Evolutionary conservation across 2,113 vertebrate species (phyloP).

Genomic region (Struthidea cinerea): DNA sequence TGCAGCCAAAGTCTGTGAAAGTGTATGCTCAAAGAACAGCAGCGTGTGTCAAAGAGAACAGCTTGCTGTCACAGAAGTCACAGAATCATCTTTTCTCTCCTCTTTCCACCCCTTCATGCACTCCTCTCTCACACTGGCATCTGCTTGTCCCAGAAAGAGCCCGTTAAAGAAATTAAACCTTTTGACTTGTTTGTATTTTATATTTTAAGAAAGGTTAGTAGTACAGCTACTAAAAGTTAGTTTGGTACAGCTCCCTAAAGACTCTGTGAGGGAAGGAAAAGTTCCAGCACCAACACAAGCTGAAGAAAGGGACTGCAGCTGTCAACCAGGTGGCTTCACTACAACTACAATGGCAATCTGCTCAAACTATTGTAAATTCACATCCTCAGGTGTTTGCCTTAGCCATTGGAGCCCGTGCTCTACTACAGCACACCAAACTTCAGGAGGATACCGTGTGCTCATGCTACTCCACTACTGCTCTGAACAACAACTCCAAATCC

Average conservation of each 20-base stretch:
- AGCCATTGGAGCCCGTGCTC: not conserved
- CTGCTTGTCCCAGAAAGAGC: not conserved
- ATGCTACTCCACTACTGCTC: not conserved
- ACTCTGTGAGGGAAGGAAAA: not conserved
- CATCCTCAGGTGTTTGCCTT: not conserved
- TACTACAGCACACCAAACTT: not conserved
- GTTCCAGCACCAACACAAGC: not conserved
- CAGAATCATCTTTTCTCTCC: not conserved
- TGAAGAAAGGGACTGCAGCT: not conserved
- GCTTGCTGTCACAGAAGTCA: not conserved
- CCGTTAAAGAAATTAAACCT: not conserved
- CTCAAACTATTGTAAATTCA: not conserved
- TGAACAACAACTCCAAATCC: not conserved
- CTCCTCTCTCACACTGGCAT: rapidly evolving
- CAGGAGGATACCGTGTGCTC: not conserved
- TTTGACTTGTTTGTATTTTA: not conserved
- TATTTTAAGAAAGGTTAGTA: not conserved
- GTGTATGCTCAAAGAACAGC: not conserved
- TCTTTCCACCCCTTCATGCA: rapidly evolving
- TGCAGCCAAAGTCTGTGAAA: not conserved
- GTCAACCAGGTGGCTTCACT: not conserved
- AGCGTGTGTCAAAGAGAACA: rapidly evolving
- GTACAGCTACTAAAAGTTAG: not conserved
- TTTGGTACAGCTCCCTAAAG: not conserved
- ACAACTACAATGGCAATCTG: not conserved